Base-by-base conservation (phyloP, 2,113 vertebrate species). In the Microtus montanus region DNA sequence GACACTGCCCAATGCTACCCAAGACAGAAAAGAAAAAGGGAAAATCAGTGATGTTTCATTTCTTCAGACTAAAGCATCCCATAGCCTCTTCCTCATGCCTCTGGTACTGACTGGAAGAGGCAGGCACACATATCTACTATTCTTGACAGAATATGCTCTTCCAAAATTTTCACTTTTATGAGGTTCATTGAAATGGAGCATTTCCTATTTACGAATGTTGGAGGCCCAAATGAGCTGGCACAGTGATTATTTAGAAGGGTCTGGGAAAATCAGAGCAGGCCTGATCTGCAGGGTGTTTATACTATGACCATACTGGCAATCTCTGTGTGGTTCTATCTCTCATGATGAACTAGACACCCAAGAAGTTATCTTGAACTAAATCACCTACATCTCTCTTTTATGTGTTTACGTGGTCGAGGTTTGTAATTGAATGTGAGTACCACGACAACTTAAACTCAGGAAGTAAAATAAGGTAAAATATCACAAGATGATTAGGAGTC, bases 391-490 rank as follows among this genome's bases (percentile, higher is more conserved):
- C 47, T 70, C 22, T 89, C 24, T 91, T 83, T 89, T 33, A 2
- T 41, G 7, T 47, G 4, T 70, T 84, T 30, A 63, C 68, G 75
- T 13, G 83, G 44, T 49, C 14, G 44, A 17, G 58, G 54, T 83
- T 74, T 71, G 8, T 75, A 71, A 92, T 58, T 20, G 35, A 28
- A 10, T 82, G 11, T 33, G n/a, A 35, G 70, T 83, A 84, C 74
- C 87, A 90, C 52, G 79, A 41, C 14, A 83, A 66, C 2, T 7
- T 77, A 54, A 79, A 96, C 58, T 33, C 14, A 84, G 88, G 84
- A 35, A 92, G 24, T 61, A 52, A 94, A 80, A 13, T 44, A 66
- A 93, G n/a, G 66, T 71, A 61, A 87, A 94, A 96, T 24, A 64
- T 5, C 61, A 84, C 38, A 93, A 33, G 26, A 77, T 87, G 77